These are phyloP conservation scores for Benitochromis conjunctus DNA, from an alignment of 2,113 vertebrate species.

Conservation along the genomic window DNA sequence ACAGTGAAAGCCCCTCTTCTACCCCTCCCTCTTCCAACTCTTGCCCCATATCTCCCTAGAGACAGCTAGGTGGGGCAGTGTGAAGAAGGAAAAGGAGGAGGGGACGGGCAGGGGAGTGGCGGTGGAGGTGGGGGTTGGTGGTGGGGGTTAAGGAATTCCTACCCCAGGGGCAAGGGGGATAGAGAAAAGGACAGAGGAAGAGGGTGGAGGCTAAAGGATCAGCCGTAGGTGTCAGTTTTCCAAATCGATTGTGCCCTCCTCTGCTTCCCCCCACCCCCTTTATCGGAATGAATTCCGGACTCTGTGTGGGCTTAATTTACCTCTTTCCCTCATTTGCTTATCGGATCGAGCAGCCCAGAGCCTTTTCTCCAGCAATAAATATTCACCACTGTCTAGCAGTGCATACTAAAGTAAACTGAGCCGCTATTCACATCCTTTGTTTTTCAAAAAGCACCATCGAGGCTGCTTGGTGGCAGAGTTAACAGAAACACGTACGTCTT, in stretches of 20 bases:
- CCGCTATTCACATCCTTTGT: too few relatives aligned
- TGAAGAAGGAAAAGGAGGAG: conserved; percentile 21
- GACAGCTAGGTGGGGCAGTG: conserved; percentile 48
- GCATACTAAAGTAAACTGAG: conserved; percentile 24
- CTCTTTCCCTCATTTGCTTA: conserved; percentile 59
- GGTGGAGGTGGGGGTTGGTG: background rate
- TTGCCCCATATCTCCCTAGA: conserved; percentile 51
- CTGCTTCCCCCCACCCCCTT: background rate
- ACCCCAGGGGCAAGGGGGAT: conserved; percentile 33
- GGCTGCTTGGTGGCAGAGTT: too few relatives aligned
- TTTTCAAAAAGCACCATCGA: too few relatives aligned
- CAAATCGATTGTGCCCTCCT: conserved; percentile 56
- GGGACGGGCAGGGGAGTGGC: background rate
- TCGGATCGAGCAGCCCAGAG: conserved; percentile 15
- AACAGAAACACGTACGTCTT: background rate
- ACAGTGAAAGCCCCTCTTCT: background rate
- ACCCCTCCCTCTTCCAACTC: background rate
- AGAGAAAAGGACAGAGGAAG: conserved; percentile 8
- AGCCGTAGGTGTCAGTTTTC: conserved; percentile 59
- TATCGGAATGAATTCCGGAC: conserved; percentile 62
- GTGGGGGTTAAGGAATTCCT: conserved; percentile 70
- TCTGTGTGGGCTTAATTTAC: conserved; percentile 63
- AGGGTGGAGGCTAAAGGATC: conserved; percentile 57
- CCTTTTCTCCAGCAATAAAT: conserved; percentile 37
- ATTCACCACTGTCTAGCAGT: conserved; percentile 22